Evolutionary conservation across 2,888 invertebrate species (phyloP).

Genomic region (Synergus gifuensis): DNA sequence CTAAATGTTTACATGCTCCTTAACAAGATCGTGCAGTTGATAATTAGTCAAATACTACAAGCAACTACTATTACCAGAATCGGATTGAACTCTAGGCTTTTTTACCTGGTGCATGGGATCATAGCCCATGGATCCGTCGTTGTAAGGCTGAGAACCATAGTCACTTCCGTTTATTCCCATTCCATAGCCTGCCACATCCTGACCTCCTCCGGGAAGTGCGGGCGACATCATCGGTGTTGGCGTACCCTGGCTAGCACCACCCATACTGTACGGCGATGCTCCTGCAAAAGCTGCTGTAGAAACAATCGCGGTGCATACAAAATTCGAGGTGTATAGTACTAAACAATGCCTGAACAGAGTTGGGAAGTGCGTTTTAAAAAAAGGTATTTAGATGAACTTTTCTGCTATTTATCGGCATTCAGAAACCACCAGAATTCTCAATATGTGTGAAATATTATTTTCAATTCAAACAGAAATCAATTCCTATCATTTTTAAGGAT

Average conservation of each 20-base stretch:
- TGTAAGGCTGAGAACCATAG: slow-evolving; percentile 88
- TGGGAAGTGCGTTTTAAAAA: not conserved
- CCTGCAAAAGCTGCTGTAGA: slow-evolving; percentile 81
- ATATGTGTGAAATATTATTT: too few species aligned
- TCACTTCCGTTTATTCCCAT: slow-evolving; percentile 96
- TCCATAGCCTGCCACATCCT: slow-evolving; percentile 95
- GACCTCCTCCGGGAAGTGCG: slow-evolving; percentile 86
- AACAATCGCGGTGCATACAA: slow-evolving; percentile 77
- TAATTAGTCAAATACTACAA: slow-evolving; percentile 34
- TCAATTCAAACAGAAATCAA: too few species aligned
- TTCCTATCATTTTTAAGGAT: too few species aligned
- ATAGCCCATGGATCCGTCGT: slow-evolving; percentile 94
- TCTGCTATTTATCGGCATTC: not conserved
- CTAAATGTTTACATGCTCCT: not conserved
- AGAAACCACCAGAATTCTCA: too few species aligned
- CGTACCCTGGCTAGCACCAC: slow-evolving; percentile 91
- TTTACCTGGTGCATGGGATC: slow-evolving; percentile 94
- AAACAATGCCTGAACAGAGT: slow-evolving; percentile 9
- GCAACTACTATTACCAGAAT: slow-evolving; percentile 23
- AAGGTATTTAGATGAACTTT: not conserved
- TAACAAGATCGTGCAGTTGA: not conserved
- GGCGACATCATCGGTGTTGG: slow-evolving; percentile 98
- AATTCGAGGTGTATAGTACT: slow-evolving; percentile 68
- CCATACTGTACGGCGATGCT: slow-evolving; percentile 92
- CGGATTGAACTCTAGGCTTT: not conserved